Conservation (phyloP, 2,888 invertebrate genomes). For the Myopa tessellatipennis region DNA sequence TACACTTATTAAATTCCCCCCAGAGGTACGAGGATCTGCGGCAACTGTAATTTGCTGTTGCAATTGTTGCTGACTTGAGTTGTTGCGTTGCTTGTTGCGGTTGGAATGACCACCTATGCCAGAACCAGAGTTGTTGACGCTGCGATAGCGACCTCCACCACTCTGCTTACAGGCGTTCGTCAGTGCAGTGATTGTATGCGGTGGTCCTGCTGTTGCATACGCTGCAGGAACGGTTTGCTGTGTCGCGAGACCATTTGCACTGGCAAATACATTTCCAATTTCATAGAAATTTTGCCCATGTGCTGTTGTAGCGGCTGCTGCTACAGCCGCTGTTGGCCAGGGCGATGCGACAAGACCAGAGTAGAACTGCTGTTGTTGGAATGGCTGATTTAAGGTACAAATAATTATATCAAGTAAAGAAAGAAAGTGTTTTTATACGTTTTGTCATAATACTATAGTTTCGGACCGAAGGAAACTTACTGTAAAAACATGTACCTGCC, state of each 20-base stretch:
- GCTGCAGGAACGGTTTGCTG: slow-evolving; percentile 73
- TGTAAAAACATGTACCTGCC: slow-evolving; percentile 73
- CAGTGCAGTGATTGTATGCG: slow-evolving; percentile 56
- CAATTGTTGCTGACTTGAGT: slow-evolving; percentile 49
- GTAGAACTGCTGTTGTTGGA: slow-evolving; percentile 76
- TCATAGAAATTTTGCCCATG: slow-evolving; percentile 73
- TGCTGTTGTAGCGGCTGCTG: slow-evolving; percentile 66
- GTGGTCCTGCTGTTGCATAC: slow-evolving; percentile 58
- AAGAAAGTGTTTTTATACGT: not conserved
- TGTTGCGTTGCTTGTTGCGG: slow-evolving; percentile 63
- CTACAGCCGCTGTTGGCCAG: slow-evolving; percentile 66
- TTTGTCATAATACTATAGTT: too few relatives aligned
- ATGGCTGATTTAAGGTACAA: slow-evolving; percentile 65
- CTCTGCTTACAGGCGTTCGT: slow-evolving; percentile 57
- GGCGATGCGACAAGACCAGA: slow-evolving; percentile 72
- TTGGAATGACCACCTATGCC: slow-evolving; percentile 53
- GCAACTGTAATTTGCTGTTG: slow-evolving; percentile 43
- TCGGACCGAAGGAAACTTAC: slow-evolving; percentile 69
- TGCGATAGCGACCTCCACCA: slow-evolving; percentile 61
- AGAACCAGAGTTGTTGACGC: slow-evolving; percentile 56
- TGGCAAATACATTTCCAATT: slow-evolving; percentile 77
- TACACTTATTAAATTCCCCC: slow-evolving; percentile 55
- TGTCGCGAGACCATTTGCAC: slow-evolving; percentile 77
- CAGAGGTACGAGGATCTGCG: slow-evolving; percentile 36
- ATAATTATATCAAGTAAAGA: not conserved